These are phyloP conservation scores for Microcebus griseorufus DNA, from an alignment of 2,113 vertebrate species.

Conservation along the genomic window DNA sequence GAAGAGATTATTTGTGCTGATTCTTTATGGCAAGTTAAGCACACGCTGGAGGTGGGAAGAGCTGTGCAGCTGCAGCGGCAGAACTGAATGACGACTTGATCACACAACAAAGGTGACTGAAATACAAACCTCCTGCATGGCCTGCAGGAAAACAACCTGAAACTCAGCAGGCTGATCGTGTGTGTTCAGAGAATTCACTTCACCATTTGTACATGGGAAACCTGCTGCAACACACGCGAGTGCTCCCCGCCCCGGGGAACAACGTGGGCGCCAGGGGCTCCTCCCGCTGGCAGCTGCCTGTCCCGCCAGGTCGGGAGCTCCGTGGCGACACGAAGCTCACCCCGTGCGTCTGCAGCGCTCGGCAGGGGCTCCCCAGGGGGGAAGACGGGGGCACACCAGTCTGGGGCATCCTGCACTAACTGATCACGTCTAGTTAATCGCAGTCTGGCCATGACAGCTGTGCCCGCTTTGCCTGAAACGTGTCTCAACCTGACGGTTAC, in stretches of 20 bases:
- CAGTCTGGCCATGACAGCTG: neutral
- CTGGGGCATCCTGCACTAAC: neutral
- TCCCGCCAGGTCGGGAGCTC: neutral
- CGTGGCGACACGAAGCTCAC: fast-evolving
- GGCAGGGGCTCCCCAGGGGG: neutral
- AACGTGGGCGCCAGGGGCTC: too few relatives aligned
- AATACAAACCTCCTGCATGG: neutral
- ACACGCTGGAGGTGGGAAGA: neutral
- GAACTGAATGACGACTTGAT: neutral
- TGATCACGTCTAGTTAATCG: too few relatives aligned
- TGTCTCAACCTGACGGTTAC: neutral
- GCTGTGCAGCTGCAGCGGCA: neutral
- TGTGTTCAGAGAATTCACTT: neutral
- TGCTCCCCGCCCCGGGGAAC: neutral
- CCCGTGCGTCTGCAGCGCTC: neutral
- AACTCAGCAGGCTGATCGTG: neutral
- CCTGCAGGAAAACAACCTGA: neutral
- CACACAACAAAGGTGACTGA: neutral
- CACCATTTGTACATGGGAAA: neutral
- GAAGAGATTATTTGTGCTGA: neutral
- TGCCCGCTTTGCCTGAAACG: neutral
- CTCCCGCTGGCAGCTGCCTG: neutral
- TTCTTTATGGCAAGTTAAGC: neutral
- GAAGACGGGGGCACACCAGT: fast-evolving
- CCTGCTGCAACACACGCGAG: neutral